Evolutionary conservation across 1,140 invertebrate genomes (phyloP).

Genomic region (Bombus breviceps): DNA sequence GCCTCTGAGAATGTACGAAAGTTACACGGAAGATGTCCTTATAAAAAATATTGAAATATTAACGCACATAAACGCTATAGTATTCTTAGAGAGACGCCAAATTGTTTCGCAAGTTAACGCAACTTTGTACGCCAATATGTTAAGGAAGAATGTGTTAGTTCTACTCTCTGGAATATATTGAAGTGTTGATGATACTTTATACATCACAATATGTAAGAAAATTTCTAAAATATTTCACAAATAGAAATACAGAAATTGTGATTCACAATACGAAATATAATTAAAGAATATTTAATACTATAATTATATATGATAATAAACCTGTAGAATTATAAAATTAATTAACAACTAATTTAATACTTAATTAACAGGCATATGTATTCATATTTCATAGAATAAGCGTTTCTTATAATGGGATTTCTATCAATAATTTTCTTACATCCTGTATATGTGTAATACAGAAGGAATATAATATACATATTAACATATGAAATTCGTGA

Average conservation of each 20-base stretch:
- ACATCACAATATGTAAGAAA: not conserved
- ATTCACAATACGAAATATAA: not conserved
- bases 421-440: not conserved
- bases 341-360: not conserved
- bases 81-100: not conserved
- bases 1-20: not conserved
- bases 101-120: not conserved
- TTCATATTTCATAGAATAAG: not conserved
- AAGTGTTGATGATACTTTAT: not conserved
- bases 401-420: not conserved
- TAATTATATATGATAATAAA: not conserved
- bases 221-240: not conserved
- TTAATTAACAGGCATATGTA: not conserved
- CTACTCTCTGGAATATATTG: not conserved
- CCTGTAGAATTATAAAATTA: not conserved
- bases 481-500: not conserved
- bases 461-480: not conserved
- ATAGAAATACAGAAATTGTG: not conserved
- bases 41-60: not conserved
- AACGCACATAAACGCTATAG: not conserved
- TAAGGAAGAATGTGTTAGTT: not conserved
- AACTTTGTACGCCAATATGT: not conserved
- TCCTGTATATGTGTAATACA: too few relatives aligned
- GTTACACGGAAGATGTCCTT: not conserved
- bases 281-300: not conserved